These are phyloP conservation scores for Rhabditoides inermis DNA, from an alignment of 2,888 invertebrate genomes.

Conservation along the genomic window DNA sequence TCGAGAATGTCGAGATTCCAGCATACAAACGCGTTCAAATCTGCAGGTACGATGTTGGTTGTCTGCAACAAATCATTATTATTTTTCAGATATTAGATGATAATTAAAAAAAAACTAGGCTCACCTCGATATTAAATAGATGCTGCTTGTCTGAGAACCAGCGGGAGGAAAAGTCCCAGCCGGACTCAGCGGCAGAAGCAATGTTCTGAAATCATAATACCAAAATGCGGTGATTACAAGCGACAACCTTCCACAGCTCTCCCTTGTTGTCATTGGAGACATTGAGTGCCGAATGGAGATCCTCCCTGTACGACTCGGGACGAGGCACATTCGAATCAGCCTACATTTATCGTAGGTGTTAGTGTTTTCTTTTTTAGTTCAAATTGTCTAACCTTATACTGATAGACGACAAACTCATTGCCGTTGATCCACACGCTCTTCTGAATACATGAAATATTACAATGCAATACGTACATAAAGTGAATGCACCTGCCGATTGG, in stretches of 20 bases:
- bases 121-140: too few relatives aligned
- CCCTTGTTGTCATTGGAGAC: not conserved
- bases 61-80: too few relatives aligned
- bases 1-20: constrained; percentile 61
- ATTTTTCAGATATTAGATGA: too few relatives aligned
- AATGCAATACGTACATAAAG: not conserved
- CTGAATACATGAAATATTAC: not conserved
- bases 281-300: constrained; percentile 9
- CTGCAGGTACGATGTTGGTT: constrained; percentile 70
- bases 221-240: not conserved
- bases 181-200: constrained; percentile 68
- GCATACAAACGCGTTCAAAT: constrained; percentile 71
- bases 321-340: constrained; percentile 54
- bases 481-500: constrained; percentile 16
- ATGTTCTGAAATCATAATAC: constrained; percentile 16
- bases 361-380: too few relatives aligned
- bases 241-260: not conserved
- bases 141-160: constrained; percentile 67
- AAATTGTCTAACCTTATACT: too few relatives aligned
- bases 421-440: not conserved
- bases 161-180: constrained; percentile 87
- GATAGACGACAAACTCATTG: too few relatives aligned
- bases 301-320: constrained; percentile 73
- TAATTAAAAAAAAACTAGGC: too few relatives aligned
- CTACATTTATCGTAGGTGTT: too few relatives aligned